Percentiles rank a stretch among this genome's conserved stretches.
Evolutionary conservation across 2,888 invertebrate genomes (phyloP).

Genomic region (Platycheirus rosarum): DNA sequence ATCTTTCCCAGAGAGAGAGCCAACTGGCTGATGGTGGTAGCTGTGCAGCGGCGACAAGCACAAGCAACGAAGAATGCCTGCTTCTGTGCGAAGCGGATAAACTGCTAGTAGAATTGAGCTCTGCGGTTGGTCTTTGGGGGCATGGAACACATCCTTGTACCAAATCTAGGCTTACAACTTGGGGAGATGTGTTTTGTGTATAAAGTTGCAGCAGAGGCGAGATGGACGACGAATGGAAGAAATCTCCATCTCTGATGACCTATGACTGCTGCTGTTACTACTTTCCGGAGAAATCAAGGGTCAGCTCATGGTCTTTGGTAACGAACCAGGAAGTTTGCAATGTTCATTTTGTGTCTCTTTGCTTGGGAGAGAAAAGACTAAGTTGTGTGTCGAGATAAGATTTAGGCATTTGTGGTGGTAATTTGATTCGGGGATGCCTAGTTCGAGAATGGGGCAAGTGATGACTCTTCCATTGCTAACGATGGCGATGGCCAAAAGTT

Average conservation of each 20-base stretch:
- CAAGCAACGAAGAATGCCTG: too few relatives aligned
- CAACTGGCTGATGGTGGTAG: conserved; percentile 25
- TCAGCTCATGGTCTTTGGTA: conserved; percentile 72
- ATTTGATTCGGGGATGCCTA: conserved; percentile 62
- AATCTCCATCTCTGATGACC: conserved; percentile 71
- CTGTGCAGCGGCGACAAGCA: neutral
- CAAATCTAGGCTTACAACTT: conserved; percentile 55
- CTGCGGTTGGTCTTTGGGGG: conserved; percentile 22
- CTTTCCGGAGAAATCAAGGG: conserved; percentile 69
- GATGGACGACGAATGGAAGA: conserved; percentile 39
- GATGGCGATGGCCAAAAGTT: conserved; percentile 30
- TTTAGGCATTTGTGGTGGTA: conserved; percentile 69
- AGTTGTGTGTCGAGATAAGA: conserved; percentile 66
- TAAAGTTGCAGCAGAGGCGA: conserved; percentile 19
- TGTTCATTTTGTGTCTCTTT: conserved; percentile 50
- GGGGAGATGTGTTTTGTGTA: conserved; percentile 38
- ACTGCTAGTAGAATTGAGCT: conserved; percentile 54
- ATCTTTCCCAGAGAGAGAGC: conserved; percentile 61
- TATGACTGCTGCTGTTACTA: conserved; percentile 71
- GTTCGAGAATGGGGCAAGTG: conserved; percentile 25
- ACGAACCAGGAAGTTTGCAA: conserved; percentile 64
- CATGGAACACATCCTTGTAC: conserved; percentile 57
- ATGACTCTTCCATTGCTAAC: conserved; percentile 58
- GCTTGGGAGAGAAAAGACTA: conserved; percentile 5
- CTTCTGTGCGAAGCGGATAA: conserved; percentile 65